Evolutionary conservation across 30 jellyfish, hydroid and myxozoan genomes (phyloP).

Genomic region (Hydractinia echinata): DNA sequence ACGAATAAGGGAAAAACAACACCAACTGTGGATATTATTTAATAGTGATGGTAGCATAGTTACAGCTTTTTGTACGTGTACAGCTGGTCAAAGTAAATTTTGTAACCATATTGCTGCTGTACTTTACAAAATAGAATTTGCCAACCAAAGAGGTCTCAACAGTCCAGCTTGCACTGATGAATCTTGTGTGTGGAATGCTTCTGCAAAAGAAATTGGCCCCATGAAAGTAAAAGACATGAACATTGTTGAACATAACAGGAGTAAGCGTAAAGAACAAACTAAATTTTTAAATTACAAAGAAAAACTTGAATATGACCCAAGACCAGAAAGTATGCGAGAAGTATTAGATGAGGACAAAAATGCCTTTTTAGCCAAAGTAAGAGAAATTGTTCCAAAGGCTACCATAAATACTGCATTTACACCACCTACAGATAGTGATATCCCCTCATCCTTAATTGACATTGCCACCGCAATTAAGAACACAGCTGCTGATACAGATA

Average conservation of each 20-base stretch:
- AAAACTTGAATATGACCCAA: background rate
- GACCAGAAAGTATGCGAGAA: background rate
- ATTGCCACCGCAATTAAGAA: background rate
- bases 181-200: background rate
- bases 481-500: constrained; percentile 7
- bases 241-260: background rate
- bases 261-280: constrained; percentile 8
- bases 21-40: constrained; percentile 34
- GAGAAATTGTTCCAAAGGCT: background rate
- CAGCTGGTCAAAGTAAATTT: constrained; percentile 38
- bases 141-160: background rate
- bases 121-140: constrained; percentile 17
- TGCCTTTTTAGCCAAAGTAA: background rate
- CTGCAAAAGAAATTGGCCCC: constrained; percentile 1
- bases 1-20: constrained; percentile 36
- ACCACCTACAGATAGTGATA: constrained; percentile 31
- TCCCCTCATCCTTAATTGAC: background rate
- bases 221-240: constrained; percentile 3
- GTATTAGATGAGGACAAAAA: background rate
- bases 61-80: constrained; percentile 35
- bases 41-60: background rate
- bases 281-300: constrained; percentile 1
- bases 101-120: constrained; percentile 48
- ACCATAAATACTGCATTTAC: too few relatives aligned
- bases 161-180: constrained; percentile 7